A percentile compares a stretch with the other conserved stretches of the same genome.
phyloP scores from a whole-genome alignment of 2,888 invertebrate genomes.

The Athalia rosae region DNA sequence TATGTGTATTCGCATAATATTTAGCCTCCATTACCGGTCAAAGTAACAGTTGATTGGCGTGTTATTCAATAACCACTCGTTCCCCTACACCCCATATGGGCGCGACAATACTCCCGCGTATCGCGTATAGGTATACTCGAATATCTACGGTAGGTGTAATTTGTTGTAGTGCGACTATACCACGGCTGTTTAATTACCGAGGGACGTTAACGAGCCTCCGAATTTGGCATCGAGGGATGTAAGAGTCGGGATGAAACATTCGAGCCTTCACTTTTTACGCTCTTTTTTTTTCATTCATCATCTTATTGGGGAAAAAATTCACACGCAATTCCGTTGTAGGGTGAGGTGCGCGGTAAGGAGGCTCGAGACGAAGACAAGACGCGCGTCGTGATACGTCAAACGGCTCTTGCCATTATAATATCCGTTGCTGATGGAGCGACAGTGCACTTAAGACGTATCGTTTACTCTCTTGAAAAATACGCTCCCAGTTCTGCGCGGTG shows the following conservation, averaged over 20 bases:
- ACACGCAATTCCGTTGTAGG: too few species aligned
- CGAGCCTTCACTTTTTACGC: too few species aligned
- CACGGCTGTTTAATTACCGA: constrained; percentile 14
- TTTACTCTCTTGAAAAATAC: constrained; percentile 64
- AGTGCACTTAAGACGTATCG: constrained; percentile 67
- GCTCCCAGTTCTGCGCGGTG: constrained; percentile 53
- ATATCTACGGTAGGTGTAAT: too few species aligned
- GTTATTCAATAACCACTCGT: constrained; percentile 50
- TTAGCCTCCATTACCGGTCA: constrained; percentile 53
- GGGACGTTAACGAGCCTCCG: constrained; percentile 15
- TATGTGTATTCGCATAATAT: constrained; percentile 48
- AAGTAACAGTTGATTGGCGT: constrained; percentile 59
- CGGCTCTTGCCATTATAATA: constrained; percentile 58
- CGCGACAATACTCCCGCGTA: constrained; percentile 31
- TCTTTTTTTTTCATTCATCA: too few species aligned
- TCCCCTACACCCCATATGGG: constrained; percentile 1
- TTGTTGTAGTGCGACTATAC: too few species aligned
- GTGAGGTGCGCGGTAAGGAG: background rate
- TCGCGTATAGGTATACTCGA: too few species aligned
- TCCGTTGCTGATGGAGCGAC: constrained; percentile 52
- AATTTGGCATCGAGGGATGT: background rate
- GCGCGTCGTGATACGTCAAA: constrained; percentile 45
- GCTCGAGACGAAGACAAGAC: background rate
- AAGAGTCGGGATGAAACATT: constrained; percentile 12
- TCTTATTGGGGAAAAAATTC: too few species aligned